phyloP scores from a whole-genome alignment of 2,797 vertebrate genomes.

The Nannoperca australis region DNA sequence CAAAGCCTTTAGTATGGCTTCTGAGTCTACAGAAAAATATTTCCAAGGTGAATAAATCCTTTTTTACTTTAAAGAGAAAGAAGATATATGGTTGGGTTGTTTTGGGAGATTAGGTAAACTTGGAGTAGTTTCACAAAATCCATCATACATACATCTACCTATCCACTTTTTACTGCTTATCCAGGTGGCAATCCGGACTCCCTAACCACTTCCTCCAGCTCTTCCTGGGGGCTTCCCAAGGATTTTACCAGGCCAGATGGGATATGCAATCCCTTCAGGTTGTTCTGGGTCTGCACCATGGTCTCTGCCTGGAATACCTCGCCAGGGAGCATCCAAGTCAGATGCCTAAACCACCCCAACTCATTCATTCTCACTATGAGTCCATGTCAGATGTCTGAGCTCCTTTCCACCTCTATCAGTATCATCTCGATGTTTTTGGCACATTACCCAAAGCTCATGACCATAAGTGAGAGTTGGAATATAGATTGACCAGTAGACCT shows the following conservation, averaged over 20 bases:
- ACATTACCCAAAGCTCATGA: not conserved
- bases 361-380: not conserved
- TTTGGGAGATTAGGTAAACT: not conserved
- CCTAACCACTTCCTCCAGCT: not conserved
- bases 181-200: not conserved
- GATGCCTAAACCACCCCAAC: not conserved
- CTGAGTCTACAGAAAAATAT: not conserved
- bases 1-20: not conserved
- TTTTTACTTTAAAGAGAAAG: not conserved
- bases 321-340: not conserved
- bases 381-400: not conserved
- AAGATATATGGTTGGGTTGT: not conserved
- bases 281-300: not conserved
- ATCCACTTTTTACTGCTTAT: not conserved
- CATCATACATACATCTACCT: not conserved
- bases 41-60: not conserved
- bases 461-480: not conserved
- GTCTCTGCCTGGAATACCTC: not conserved
- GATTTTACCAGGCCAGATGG: not conserved
- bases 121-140: not conserved
- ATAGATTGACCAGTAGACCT: not conserved
- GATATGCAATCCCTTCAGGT: not conserved
- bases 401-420: not conserved
- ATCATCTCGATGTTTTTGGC: not conserved
- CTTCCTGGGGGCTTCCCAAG: not conserved